Base-by-base conservation (phyloP, 2,888 invertebrate genomes). In the Protonemura montana region DNA sequence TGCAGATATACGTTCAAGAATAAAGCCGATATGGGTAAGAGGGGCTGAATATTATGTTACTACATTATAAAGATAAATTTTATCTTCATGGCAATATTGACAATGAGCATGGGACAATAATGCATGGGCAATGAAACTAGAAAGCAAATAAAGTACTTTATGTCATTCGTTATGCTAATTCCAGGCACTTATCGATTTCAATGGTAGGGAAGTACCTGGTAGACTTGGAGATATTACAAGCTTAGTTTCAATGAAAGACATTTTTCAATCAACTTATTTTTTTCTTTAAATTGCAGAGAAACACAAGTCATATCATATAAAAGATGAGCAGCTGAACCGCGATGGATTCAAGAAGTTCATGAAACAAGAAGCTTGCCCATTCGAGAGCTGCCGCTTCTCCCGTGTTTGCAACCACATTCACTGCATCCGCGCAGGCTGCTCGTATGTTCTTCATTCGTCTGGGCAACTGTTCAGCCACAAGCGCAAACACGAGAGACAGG, bases 331-430 rank as follows among this genome's bases (percentile, higher is more conserved):
- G 88, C 93, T 99, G 82, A 96, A 97, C 77, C 95, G 97, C 88
- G 99, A 99, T 91, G 99, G 99, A 26, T 99, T 99, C 93, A 99
- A 98, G 92, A 99, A 99, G 91, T 99, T 98, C 92, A 97, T 99
- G 95, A 99, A 99, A 92, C 98, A 98, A 89, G 99, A 99, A 90
- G 94, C 95, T 0, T 99, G 99, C 89, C 96, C 96, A 0, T 99
- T 97, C 92, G 95, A 96, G 76, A 96, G 95, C 89, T 99, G 99
- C 91, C 94, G 98, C 87, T 99, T 98, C 92, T 98, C 98, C 76
- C 95, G 96, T 87, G 97, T 98, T 83, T 98, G 98, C 93, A 99
- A 99, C 92, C 99, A 99, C 92, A 99, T 99, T 89, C 99, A 99
- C 92, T 99, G 99, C 92, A 98, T 99, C 89, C 93, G 99, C 87